Evolutionary conservation across 2,888 invertebrate species (phyloP).

Genomic region (Euzophera pinguis): DNA sequence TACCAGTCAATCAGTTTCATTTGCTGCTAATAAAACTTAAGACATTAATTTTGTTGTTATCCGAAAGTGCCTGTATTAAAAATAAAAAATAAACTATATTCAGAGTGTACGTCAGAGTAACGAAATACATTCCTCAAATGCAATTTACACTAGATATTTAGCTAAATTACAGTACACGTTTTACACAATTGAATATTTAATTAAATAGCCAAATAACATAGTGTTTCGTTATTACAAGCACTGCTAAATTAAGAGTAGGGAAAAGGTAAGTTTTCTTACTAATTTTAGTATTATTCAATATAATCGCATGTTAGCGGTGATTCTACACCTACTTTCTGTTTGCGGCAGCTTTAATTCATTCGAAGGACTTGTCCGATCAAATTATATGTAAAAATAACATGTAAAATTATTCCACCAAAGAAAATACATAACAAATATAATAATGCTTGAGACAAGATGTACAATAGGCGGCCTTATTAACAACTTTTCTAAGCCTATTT

Average conservation of each 20-base stretch:
- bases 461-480: too few relatives aligned
- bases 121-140: background rate
- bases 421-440: too few relatives aligned
- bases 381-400: background rate
- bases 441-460: too few relatives aligned
- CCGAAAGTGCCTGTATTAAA: too few relatives aligned
- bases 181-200: background rate
- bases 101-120: background rate
- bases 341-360: conserved; percentile 8
- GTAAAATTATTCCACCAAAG: too few relatives aligned
- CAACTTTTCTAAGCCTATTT: too few relatives aligned
- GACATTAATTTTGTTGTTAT: too few relatives aligned
- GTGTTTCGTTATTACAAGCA: conserved; percentile 64
- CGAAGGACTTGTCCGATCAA: background rate
- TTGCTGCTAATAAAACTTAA: too few relatives aligned
- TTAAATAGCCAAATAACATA: conserved; percentile 31
- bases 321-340: conserved; percentile 14
- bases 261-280: conserved; percentile 58
- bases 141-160: background rate
- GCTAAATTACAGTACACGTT: conserved; percentile 1
- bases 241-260: conserved; percentile 64
- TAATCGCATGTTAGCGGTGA: conserved; percentile 27
- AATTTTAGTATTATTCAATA: conserved; percentile 33
- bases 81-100: background rate
- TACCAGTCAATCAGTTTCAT: too few relatives aligned